Evolutionary conservation across 2,888 invertebrate genomes (phyloP), one percentile per base, ranked within the genome.

Genomic region (Adineta ricciae): DNA sequence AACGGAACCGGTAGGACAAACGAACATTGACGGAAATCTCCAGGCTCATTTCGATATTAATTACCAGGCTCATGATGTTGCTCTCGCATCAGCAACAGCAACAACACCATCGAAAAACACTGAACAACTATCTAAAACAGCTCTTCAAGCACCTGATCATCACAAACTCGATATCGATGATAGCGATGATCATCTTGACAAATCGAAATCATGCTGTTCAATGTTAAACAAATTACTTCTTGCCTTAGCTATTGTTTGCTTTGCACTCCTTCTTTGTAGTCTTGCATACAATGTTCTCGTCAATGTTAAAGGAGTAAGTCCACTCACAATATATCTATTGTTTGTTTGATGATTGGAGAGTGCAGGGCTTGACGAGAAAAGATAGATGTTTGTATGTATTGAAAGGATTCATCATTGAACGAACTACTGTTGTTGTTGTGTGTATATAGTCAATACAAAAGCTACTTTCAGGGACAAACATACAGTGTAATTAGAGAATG

Each of bases 381-480:
- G 32, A 64, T 36, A 64, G 11, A 50, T 64, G 32, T 64, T 64
- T 36, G 32, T 64, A 64, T 64, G 32, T 64, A 64, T 64, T 36
- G 32, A 64, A 36, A 36, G 64, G 64, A 64, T 64, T 64, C 64
- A 32, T 19, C 16, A 32, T 32, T 64, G 64, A 64, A 64, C 64
- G 32, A 64, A 64, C 27, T 14, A 64, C 27, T 64, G 16, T 36
- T 64, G 64, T 46, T 46, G 46, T 46, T 46, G 11, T 46, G 11
- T 64, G 64, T 64, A 27, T 64, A 64, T 64, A 19, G 64, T 64
- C 64, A 32, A 64, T n/a, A 32, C n/a, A 64, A 64, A 64, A 64
- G 64, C 64, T 64, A 64, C 32, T 64, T 36, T 64, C 64, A 64
- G 32, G 64, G 64, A 64, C 64, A 64, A 64, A 64, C 64, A 64